A percentile compares a stretch with the other conserved stretches of the same genome.
These are phyloP conservation scores for Buathra laborator DNA, from an alignment of 2,888 invertebrate species.

Conservation along the genomic window DNA sequence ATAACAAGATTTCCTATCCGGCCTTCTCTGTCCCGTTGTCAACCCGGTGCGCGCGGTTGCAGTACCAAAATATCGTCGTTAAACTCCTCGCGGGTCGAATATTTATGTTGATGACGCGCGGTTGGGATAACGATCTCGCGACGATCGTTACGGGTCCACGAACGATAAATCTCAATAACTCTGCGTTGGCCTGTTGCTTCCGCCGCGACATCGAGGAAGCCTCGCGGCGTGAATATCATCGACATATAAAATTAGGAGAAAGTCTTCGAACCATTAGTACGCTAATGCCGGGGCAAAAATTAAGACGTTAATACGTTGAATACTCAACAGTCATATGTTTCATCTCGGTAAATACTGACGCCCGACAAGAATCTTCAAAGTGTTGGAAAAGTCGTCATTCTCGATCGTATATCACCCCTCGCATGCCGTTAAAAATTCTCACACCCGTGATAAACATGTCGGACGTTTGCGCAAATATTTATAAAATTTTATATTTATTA, in stretches of 20 bases:
- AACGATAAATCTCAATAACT: constrained; percentile 57
- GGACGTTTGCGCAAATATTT: background rate
- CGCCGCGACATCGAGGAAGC: background rate
- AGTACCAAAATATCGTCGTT: constrained; percentile 45
- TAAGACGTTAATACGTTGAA: constrained; percentile 37
- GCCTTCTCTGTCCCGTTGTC: background rate
- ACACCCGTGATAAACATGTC: background rate
- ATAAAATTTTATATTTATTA: background rate
- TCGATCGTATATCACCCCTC: background rate
- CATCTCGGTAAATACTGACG: background rate
- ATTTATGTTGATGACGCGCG: constrained; percentile 63
- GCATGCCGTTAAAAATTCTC: background rate
- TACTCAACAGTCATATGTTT: background rate
- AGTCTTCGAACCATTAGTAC: constrained; percentile 35
- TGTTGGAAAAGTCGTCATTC: constrained; percentile 30
- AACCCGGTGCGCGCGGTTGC: constrained; percentile 37
- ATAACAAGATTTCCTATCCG: constrained; percentile 13
- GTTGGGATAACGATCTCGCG: constrained; percentile 59
- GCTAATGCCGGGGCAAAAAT: constrained; percentile 49
- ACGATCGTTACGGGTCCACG: constrained; percentile 47
- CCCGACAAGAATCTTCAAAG: background rate
- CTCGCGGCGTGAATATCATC: constrained; percentile 37
- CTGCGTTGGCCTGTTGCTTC: constrained; percentile 30
- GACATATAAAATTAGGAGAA: constrained; percentile 59
- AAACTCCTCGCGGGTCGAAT: constrained; percentile 43